These are phyloP conservation scores for Campaea margaritaria DNA, from an alignment of 2,888 invertebrate genomes.

Conservation along the genomic window DNA sequence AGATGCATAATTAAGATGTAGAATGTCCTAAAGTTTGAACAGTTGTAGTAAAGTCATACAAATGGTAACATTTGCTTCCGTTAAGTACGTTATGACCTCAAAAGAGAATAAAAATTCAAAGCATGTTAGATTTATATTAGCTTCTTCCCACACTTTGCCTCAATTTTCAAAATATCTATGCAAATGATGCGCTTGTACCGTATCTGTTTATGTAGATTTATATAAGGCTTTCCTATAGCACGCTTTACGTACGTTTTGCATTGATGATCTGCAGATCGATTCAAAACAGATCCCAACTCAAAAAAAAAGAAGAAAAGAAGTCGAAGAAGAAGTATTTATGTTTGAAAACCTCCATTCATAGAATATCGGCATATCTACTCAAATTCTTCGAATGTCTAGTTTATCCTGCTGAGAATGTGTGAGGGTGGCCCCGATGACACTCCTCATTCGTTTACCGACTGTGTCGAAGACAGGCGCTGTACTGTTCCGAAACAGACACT, in stretches of 20 bases:
- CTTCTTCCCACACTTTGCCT: slow-evolving; percentile 38
- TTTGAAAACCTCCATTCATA: neutral
- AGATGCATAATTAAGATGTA: slow-evolving; percentile 11
- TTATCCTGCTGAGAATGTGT: slow-evolving; percentile 50
- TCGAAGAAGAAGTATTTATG: too few species aligned
- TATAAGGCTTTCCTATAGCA: too few species aligned
- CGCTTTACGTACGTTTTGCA: too few species aligned
- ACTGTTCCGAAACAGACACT: slow-evolving; percentile 51
- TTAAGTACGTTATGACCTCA: slow-evolving; percentile 13
- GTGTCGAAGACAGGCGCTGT: slow-evolving; percentile 56
- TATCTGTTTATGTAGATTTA: slow-evolving; percentile 10
- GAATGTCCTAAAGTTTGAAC: slow-evolving; percentile 16
- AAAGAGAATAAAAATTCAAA: slow-evolving; percentile 36
- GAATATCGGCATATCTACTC: neutral
- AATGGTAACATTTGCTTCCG: slow-evolving; percentile 20
- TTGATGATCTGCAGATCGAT: neutral
- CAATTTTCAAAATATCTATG: slow-evolving; percentile 29
- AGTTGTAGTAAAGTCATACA: slow-evolving; percentile 12
- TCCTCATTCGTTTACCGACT: slow-evolving; percentile 57
- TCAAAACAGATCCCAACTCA: too few species aligned
- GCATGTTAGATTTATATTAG: slow-evolving; percentile 36
- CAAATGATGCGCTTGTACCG: slow-evolving; percentile 21
- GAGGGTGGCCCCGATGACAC: slow-evolving; percentile 49
- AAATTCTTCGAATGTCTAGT: slow-evolving; percentile 33
- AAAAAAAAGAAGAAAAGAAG: too few species aligned